Percentiles rank a stretch among this genome's conserved stretches.
These are phyloP conservation scores for Sarcophaga bullata DNA, from an alignment of 1,140 invertebrate genomes.

Conservation along the genomic window DNA sequence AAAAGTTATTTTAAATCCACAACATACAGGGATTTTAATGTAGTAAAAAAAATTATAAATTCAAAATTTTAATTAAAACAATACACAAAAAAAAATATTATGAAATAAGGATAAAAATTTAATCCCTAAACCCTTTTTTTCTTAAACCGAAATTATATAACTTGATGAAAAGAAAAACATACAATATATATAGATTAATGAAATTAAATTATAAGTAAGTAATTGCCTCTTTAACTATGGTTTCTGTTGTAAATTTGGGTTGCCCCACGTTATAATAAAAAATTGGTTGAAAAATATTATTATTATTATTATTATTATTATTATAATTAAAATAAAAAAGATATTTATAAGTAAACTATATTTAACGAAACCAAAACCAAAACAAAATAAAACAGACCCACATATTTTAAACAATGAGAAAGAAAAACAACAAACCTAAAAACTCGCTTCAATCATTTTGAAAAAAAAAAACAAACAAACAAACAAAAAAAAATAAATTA, in stretches of 20 bases:
- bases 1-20: conserved; percentile 37
- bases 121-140: too few species aligned
- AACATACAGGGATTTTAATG: conserved; percentile 65
- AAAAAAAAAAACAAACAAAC: neutral
- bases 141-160: conserved; percentile 1
- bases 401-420: conserved; percentile 14
- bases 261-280: conserved; percentile 24
- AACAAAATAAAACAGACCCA: neutral
- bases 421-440: neutral
- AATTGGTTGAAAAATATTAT: neutral
- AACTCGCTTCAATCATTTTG: conserved; percentile 18
- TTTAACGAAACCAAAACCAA: neutral
- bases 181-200: neutral
- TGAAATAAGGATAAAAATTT: too few species aligned
- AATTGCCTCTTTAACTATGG: conserved; percentile 40
- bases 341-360: neutral
- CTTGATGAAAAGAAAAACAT: conserved; percentile 18
- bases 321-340: conserved; percentile 10
- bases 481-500: neutral
- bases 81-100: too few species aligned
- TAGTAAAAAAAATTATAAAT: conserved; percentile 52
- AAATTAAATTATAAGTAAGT: neutral
- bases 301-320: neutral
- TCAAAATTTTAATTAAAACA: conserved; percentile 24
- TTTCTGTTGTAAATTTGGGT: conserved; percentile 38